Evolutionary conservation across 2,888 invertebrate species (phyloP), one percentile per base, ranked within the genome.

Genomic region (Crocallis elinguaria): DNA sequence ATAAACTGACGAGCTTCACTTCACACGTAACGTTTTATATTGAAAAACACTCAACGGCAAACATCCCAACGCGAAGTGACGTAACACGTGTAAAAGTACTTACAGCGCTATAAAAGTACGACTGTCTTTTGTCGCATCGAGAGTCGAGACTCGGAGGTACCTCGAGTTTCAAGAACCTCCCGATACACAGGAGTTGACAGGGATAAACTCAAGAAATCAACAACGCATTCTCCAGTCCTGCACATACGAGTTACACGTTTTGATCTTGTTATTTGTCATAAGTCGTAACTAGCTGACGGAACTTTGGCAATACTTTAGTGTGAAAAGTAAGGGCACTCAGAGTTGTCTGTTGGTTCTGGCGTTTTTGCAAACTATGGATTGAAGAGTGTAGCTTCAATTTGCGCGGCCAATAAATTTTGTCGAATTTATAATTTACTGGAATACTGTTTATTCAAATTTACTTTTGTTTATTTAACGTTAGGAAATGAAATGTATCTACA

Each of bases 261-360:
- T 51, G 49, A 57, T 48, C 48, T 45, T 21, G 44, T 51, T 56
- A 48, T 49, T 50, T 42, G 27, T 48, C 14, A 36, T 41, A 44
- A 57, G 27, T 48, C 14, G 39, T 41, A 44, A 57, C 48, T 48
- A 36, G 41, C 44, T 41, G 37, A 36, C 11, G 25, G 35, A 52
- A 46, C 35, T 45, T 45, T 30, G 12, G 12, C 12, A 29, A n/a
- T 1, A 27, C 2, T 9, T n/a, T 19, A 19, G 29, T 13, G 19
- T 35, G n/a, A 19, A n/a, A 19, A 41, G 41, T 29, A 41, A 19
- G 41, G 30, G 29, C 17, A 38, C 2, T 23, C 12, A 30, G n/a
- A n/a, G n/a, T n/a, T n/a, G n/a, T n/a, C n/a, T n/a, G n/a, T n/a
- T n/a, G n/a, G n/a, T n/a, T n/a, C n/a, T n/a, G n/a, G n/a, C n/a